phyloP scores from a whole-genome alignment of 2,888 invertebrate genomes.

The Melinaea menophilus region DNA sequence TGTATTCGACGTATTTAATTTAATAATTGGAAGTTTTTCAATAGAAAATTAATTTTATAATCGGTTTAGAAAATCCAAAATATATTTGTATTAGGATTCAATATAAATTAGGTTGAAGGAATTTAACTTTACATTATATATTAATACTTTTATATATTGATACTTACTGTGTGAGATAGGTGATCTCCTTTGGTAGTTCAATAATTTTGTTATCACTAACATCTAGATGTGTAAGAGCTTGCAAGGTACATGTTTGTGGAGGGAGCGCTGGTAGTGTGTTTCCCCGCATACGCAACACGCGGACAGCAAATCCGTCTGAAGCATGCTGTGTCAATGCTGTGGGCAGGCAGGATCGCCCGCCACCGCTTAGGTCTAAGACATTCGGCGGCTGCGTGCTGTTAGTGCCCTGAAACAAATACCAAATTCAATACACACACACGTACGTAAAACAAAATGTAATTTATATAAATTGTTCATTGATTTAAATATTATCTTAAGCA shows the following conservation, averaged over 20 bases:
- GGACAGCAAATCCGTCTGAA: constrained; percentile 56
- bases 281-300: constrained; percentile 55
- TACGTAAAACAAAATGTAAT: no score
- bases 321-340: constrained; percentile 59
- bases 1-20: neutral
- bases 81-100: neutral
- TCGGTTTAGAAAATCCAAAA: constrained; percentile 8
- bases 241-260: constrained; percentile 76
- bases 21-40: neutral
- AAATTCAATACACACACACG: no score
- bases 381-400: constrained; percentile 71
- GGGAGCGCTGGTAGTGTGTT: constrained; percentile 81
- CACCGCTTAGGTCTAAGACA: constrained; percentile 64
- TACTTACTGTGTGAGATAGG: constrained; percentile 67
- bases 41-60: neutral
- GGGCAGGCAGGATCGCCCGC: constrained; percentile 55
- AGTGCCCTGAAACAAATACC: constrained; percentile 48
- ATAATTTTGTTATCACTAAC: constrained; percentile 82
- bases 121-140: no score
- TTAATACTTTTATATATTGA: constrained; percentile 5
- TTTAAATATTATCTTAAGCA: no score
- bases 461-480: no score
- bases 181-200: constrained; percentile 81
- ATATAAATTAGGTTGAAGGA: neutral
- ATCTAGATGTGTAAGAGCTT: constrained; percentile 81